Evolutionary conservation across 2,888 invertebrate species (phyloP), one percentile per base, ranked within the genome.

Genomic region (Pandemis corylana): DNA sequence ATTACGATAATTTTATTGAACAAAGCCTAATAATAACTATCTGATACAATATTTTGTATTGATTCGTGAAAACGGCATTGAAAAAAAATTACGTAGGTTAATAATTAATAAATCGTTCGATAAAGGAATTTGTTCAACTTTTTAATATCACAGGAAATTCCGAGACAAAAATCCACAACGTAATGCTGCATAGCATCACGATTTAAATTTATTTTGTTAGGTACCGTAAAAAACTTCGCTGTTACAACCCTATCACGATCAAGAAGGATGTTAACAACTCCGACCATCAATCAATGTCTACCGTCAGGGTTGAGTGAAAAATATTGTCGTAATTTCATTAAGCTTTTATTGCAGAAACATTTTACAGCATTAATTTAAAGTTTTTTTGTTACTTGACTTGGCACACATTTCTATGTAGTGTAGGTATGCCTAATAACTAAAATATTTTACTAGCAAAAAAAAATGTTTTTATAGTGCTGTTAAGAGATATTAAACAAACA

Each of bases 211-310:
- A 68, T 73, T 68, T 73, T 73, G 73, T 68, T 53, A 68, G 72
- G 44, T 62, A 63, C 68, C 68, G 64, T 64, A 63, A 75, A 79
- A 76, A 76, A 74, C 61, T 67, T 76, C 66, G 51, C 74, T 68
- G 83, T 79, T 78, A 80, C 84, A 87, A 84, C 88, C 87, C 83
- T 88, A 89, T 88, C 89, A 80, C 81, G 87, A 87, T 89, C 84
- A 81, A 78, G 82, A 79, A 81, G 87, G 87, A 78, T 81, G 81
- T 87, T 87, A 85, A 88, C 87, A 87, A 85, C 83, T 78, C 78
- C 77, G 80, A 72, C 79, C 85, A 89, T 89, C 87, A 85, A 89
- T 89, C 89, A 88, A 87, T 79, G 88, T 88, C 88, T 77, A 76
- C 72, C 61, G 68, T 67, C 70, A 77, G 77, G 77, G 76, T 72